Base-by-base conservation (phyloP, 2,797 vertebrate species). In the Crenuchus spilurus region DNA sequence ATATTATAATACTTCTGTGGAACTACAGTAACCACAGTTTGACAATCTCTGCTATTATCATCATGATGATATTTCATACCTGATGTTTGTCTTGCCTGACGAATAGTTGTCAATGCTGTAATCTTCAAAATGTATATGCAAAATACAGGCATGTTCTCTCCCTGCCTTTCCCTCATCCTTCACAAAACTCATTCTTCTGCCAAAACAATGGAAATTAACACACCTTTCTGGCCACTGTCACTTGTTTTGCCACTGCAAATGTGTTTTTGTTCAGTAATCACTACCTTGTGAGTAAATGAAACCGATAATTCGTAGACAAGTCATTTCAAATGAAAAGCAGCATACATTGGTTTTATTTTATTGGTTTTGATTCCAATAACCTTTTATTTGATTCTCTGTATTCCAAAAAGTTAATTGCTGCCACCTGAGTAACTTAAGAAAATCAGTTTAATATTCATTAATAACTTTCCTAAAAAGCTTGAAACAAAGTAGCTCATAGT, bases 221-320 rank as follows among this genome's bases (percentile, higher is more conserved):
- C n/a, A 11, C 4, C 18, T 24, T 33, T 22, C 18, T 37, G 55
- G 16, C 54, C 54, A 55, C 30, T 57, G 55, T 35, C 55, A 37
- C 33, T 20, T 35, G 13, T 31, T 31, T 18, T 37, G 55, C 31
- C 30, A 20, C 31, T 16, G n/a, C n/a, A 20, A 58, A 35, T 10
- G n/a, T 55, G 2, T 58, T 58, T 58, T 35, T 37, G 55, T 58
- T 58, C 31, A 58, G 30, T 22, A 58, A 35, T 35, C 18, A 20
- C 55, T 58, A 58, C 31, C 31, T 11, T 68, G 26, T 44, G 26
- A 64, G 26, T 10, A 28, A 42, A 6, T 14, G n/a, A 13, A 26
- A 77, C 55, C 8, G 7, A 35, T 58, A 9, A 9, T 11, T 10
- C 5, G 6, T 20, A 35, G 6, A 33, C 28, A 31, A 18, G 8